Evolutionary conservation across 2,888 invertebrate genomes (phyloP).

Genomic region (Drosophila setosimentum): DNA sequence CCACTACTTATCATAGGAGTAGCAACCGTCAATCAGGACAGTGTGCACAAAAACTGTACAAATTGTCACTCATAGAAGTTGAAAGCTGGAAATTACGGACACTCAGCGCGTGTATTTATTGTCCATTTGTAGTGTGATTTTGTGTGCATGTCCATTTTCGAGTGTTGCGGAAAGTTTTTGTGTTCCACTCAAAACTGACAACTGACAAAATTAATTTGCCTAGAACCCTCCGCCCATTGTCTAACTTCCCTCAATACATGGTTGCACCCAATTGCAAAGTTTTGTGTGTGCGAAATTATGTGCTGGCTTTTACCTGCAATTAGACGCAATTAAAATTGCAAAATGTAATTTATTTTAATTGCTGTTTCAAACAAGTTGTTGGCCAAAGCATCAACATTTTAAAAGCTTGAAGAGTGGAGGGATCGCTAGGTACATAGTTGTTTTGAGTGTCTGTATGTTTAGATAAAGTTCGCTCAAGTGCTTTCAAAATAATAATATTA

Average conservation of each 20-base stretch:
- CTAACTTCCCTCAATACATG: constrained; percentile 6
- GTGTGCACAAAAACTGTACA: constrained; percentile 51
- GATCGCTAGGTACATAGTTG: background rate
- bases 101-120: constrained; percentile 66
- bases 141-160: constrained; percentile 35
- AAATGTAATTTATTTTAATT: constrained; percentile 79
- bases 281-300: constrained; percentile 68
- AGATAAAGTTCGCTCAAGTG: constrained; percentile 72
- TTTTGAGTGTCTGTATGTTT: constrained; percentile 59
- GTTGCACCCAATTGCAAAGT: constrained; percentile 43
- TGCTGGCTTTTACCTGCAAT: constrained; percentile 77
- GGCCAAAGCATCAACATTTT: constrained; percentile 64
- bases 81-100: constrained; percentile 62
- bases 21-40: constrained; percentile 32
- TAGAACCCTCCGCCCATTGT: background rate
- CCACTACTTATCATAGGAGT: constrained; percentile 28
- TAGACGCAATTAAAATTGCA: constrained; percentile 76
- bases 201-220: constrained; percentile 71
- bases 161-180: constrained; percentile 50
- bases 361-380: constrained; percentile 75
- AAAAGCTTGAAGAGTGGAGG: constrained; percentile 9
- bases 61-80: constrained; percentile 77
- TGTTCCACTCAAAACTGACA: constrained; percentile 64
- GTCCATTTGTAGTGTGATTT: constrained; percentile 56
- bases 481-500: constrained; percentile 78